A percentile compares a stretch with the other conserved stretches of the same genome.
Evolutionary conservation across 2,113 vertebrate species (phyloP).

Genomic region (Lepisosteus oculatus): DNA sequence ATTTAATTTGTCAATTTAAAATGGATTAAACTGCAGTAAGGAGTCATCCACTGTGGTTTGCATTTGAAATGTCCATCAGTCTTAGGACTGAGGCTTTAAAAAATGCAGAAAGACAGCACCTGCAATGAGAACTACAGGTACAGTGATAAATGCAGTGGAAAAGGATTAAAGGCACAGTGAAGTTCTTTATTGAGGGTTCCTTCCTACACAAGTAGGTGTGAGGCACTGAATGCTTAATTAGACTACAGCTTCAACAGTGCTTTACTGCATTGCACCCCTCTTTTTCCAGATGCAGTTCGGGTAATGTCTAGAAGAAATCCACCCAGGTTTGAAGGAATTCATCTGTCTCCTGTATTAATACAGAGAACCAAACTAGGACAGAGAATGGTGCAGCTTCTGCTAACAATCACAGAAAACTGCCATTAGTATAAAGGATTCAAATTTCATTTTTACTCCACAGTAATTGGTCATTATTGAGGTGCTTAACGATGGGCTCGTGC

Average conservation of each 20-base stretch:
- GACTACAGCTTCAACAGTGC: neutral
- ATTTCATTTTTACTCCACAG: conserved; percentile 33
- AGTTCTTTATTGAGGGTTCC: conserved; percentile 11
- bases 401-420: conserved; percentile 31
- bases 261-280: conserved; percentile 10
- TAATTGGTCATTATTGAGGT: conserved; percentile 59
- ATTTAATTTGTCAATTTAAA: no score
- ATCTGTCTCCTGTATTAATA: no score
- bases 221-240: conserved; percentile 15
- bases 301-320: neutral
- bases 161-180: neutral
- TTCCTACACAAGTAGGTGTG: conserved; percentile 10
- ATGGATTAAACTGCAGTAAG: no score
- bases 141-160: conserved; percentile 2
- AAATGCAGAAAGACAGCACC: neutral
- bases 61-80: no score
- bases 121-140: neutral
- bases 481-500: conserved; percentile 20
- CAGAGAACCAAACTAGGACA: no score
- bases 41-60: no score
- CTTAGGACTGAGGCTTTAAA: neutral
- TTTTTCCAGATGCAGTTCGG: conserved; percentile 5
- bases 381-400: no score
- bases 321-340: neutral
- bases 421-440: conserved; percentile 26